Evolutionary conservation across 2,797 vertebrate genomes (phyloP), one percentile per base, ranked within the genome.

Genomic region (Anomalospiza imberbis): DNA sequence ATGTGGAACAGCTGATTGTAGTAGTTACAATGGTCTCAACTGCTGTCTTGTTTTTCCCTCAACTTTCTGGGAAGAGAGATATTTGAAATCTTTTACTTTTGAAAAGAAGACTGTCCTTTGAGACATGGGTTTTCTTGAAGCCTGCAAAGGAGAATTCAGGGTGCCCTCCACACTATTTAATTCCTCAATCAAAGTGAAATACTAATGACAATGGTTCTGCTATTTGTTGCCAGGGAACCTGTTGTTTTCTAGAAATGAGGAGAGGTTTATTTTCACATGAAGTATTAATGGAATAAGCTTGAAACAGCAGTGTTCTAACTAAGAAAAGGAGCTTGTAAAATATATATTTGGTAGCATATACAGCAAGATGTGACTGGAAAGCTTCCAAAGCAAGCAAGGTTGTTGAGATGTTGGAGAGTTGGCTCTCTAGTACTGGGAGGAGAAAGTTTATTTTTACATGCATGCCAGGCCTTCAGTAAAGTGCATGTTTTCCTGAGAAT

Each of bases 371-470:
- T 97, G 95, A 91, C 97, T 98, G 98, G 98, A 98, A 97, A 96
- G 82, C 86, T 97, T 98, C 97, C 98, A 98, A 98, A 97, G 95
- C 97, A 98, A 97, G 96, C 97, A 97, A 68, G 2, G 13, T 84
- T 95, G 93, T 95, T 98, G 97, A 98, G 94, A 97, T 97, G 97
- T 96, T 71, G 94, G 90, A 95, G 95, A 97, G 32, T 60, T 95
- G 94, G 82, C 92, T 45, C 93, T 91, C 42, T 77, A 88, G 61
- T 77, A 79, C 89, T 85, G 74, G 94, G 94, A 91, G 95, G 79
- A 86, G 58, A 61, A 90, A 91, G 95, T 95, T 97, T 97, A 91
- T 97, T 94, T 96, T 94, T 87, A 92, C 91, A 89, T 89, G 90
- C 71, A 68, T 95, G 77, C 88, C 63, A 79, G 76, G 73, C 88